phyloP scores from a whole-genome alignment of 2,113 vertebrate genomes.

The Psittacara wagleri region DNA sequence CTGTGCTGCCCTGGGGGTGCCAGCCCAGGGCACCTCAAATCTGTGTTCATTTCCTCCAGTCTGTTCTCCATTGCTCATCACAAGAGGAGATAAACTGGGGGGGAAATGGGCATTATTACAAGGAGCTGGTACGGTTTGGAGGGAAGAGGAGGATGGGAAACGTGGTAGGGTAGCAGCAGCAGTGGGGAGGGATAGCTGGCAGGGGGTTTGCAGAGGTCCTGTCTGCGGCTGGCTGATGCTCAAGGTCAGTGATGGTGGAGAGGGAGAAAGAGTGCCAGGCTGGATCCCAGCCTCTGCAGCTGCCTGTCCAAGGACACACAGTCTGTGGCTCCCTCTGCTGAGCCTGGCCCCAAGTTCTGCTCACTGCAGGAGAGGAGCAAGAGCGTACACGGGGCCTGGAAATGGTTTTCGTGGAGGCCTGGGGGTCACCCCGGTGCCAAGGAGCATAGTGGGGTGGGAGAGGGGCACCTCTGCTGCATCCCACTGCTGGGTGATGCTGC shows the following conservation, averaged over 20 bases:
- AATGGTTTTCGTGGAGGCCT: rapidly evolving
- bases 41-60: neutral
- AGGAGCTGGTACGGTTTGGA: neutral
- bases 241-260: neutral
- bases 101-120: rapidly evolving
- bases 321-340: conserved; percentile 65
- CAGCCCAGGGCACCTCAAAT: neutral
- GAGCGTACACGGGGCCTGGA: neutral
- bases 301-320: neutral
- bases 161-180: neutral
- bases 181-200: rapidly evolving
- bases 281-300: neutral
- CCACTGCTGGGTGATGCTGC: neutral
- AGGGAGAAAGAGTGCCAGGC: neutral
- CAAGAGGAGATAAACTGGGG: neutral
- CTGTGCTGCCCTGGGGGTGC: rapidly evolving
- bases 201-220: neutral
- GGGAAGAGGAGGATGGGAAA: neutral
- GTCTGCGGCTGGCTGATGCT: neutral
- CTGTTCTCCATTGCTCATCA: no score
- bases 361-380: rapidly evolving
- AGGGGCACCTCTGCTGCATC: neutral
- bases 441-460: rapidly evolving
- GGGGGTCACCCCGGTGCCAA: neutral
- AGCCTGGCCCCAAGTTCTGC: neutral